Conservation (phyloP, 2,113 vertebrate species). For the Aegotheles bennettii region DNA sequence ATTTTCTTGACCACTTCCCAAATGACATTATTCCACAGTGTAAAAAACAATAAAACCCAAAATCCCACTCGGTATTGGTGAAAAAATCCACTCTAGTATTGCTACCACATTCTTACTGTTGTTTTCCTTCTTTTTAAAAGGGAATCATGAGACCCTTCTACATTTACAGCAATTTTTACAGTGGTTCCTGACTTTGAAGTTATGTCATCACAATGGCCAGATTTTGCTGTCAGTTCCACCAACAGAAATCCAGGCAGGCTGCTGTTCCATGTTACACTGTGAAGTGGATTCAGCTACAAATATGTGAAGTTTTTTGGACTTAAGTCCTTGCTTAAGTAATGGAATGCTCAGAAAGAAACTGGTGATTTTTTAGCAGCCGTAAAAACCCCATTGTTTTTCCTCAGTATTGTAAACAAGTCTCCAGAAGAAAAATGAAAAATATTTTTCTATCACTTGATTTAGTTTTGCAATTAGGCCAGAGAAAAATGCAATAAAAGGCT, state of each 20-base stretch:
- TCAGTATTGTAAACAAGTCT: neutral
- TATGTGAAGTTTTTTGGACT: neutral
- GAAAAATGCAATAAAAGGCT: neutral
- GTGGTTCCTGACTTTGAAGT: neutral
- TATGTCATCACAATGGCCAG: neutral
- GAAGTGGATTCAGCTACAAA: neutral
- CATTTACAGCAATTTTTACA: neutral
- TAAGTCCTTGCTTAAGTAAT: neutral
- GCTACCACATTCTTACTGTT: neutral
- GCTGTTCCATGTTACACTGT: neutral
- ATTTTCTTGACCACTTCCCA: neutral
- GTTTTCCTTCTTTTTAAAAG: neutral
- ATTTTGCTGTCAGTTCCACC: neutral
- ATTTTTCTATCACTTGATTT: neutral
- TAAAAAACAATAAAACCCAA: neutral
- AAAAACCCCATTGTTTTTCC: neutral
- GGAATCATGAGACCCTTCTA: accelerated
- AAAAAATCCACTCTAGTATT: neutral
- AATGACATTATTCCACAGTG: neutral
- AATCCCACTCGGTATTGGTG: neutral
- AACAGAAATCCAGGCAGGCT: neutral
- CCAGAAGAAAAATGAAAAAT: neutral
- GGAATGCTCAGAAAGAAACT: neutral
- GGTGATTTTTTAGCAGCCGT: neutral
- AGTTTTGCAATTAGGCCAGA: neutral